Conservation (phyloP, 2,113 vertebrate genomes). For the Electrona antarctica region DNA sequence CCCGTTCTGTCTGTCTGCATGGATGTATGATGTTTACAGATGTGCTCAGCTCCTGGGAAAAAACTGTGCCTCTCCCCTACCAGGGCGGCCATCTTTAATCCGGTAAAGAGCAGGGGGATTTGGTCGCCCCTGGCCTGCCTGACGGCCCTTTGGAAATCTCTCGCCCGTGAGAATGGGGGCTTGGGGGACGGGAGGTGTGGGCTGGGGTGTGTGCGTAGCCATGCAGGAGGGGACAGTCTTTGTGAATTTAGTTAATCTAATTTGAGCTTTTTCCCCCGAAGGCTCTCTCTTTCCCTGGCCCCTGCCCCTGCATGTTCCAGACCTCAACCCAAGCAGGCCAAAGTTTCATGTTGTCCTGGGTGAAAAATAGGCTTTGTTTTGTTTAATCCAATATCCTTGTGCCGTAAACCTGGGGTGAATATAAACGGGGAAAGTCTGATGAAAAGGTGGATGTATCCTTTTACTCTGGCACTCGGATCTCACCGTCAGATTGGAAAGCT, state of each 20-base stretch:
- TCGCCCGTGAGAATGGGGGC: constrained; percentile 68
- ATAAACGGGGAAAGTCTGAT: constrained; percentile 30
- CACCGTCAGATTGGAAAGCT: constrained; percentile 8
- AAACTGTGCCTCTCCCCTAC: constrained; percentile 39
- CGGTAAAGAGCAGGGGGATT: constrained; percentile 71
- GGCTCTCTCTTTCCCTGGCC: constrained; percentile 49
- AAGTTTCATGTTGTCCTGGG: constrained; percentile 57
- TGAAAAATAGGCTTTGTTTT: constrained; percentile 71
- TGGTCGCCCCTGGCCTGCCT: constrained; percentile 65
- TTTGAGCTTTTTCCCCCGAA: constrained; percentile 73
- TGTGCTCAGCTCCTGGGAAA: constrained; percentile 60
- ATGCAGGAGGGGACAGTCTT: constrained; percentile 73
- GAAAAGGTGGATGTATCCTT: constrained; percentile 37
- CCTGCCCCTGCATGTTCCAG: constrained; percentile 51
- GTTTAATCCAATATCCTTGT: constrained; percentile 71
- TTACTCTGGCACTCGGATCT: constrained; percentile 36
- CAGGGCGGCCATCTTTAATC: constrained; percentile 69
- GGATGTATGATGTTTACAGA: constrained; percentile 71
- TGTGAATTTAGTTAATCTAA: constrained; percentile 81
- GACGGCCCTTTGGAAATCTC: constrained; percentile 75
- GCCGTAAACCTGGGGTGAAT: constrained; percentile 44
- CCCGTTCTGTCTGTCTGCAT: constrained; percentile 30
- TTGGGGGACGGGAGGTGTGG: constrained; percentile 69
- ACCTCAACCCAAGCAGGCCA: constrained; percentile 56
- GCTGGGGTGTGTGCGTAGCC: constrained; percentile 61